Evolutionary conservation across 2,888 invertebrate species (phyloP).

Genomic region (Idaea aversata): DNA sequence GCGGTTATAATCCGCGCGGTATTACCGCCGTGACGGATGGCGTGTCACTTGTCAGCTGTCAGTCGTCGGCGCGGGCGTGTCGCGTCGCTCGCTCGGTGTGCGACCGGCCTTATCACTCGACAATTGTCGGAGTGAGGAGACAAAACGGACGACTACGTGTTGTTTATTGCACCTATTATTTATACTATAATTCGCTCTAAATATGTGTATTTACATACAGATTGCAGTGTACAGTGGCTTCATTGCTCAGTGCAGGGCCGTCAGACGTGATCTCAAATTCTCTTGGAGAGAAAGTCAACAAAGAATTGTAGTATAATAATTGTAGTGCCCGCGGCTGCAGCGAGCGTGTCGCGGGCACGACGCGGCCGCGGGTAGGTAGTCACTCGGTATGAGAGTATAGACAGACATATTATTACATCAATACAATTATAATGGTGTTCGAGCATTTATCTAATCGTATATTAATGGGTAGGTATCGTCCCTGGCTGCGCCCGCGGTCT

Average conservation of each 20-base stretch:
- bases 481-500: not conserved
- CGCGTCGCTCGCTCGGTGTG: slow-evolving; percentile 22
- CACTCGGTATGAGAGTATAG: too few species aligned
- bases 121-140: slow-evolving; percentile 2
- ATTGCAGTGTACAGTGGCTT: too few species aligned
- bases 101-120: slow-evolving; percentile 15
- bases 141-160: not conserved
- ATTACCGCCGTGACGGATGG: slow-evolving; percentile 31
- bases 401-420: not conserved
- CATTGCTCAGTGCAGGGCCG: too few species aligned
- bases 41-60: slow-evolving; percentile 34
- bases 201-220: too few species aligned
- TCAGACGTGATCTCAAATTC: not conserved
- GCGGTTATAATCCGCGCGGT: slow-evolving; percentile 33
- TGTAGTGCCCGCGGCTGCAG: too few species aligned
- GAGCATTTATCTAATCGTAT: not conserved
- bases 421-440: not conserved
- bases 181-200: too few species aligned
- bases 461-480: not conserved
- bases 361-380: too few species aligned
- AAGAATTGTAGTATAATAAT: too few species aligned
- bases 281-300: not conserved
- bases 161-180: not conserved
- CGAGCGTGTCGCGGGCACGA: too few species aligned
- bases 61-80: slow-evolving; percentile 14